Evolutionary conservation across 1,140 invertebrate genomes (phyloP).

Genomic region (Camponotus vicinus): DNA sequence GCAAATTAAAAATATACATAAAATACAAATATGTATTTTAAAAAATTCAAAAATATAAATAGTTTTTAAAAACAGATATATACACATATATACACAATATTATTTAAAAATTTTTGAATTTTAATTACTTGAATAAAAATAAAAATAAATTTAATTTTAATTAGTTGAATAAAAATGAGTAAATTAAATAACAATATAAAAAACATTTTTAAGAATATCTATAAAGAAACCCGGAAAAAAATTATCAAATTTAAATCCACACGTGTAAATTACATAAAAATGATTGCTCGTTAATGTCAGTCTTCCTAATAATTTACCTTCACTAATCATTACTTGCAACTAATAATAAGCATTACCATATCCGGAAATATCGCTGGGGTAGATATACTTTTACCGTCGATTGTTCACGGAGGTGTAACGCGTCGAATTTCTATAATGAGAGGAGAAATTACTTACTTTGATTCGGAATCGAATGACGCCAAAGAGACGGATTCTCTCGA

Average conservation of each 20-base stretch:
- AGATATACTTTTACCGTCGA: slow-evolving; percentile 21
- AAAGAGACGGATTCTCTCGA: slow-evolving; percentile 36
- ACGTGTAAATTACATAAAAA: not conserved
- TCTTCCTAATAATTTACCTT: not conserved
- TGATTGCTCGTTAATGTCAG: not conserved
- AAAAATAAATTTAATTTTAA: not conserved
- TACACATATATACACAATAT: no score
- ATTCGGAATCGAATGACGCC: slow-evolving; percentile 15
- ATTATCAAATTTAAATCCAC: not conserved
- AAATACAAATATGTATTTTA: not conserved
- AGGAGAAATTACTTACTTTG: not conserved
- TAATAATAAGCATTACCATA: not conserved
- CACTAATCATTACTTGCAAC: not conserved
- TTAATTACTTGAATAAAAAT: no score
- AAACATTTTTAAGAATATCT: not conserved
- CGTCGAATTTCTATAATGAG: not conserved
- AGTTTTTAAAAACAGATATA: not conserved
- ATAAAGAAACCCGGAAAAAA: not conserved
- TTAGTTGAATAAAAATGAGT: not conserved
- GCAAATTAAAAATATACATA: not conserved
- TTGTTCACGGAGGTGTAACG: slow-evolving; percentile 8
- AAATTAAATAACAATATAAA: not conserved
- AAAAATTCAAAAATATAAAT: not conserved
- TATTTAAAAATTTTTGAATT: not conserved
- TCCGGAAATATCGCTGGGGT: not conserved